Evolutionary conservation across 2,113 vertebrate species (phyloP).

Genomic region (Polypterus senegalus): DNA sequence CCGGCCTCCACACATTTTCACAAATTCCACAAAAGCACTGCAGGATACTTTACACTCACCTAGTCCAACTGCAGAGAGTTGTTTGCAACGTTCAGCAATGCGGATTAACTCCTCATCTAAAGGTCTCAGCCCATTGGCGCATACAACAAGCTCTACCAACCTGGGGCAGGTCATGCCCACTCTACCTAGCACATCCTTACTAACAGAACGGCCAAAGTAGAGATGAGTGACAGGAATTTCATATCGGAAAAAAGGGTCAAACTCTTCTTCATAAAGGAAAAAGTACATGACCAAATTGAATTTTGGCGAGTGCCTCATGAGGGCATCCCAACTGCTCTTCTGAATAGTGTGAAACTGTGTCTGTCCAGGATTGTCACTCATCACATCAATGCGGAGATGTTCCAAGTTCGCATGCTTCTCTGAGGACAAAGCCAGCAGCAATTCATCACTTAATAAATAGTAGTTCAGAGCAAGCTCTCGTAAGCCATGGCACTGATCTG

Average conservation of each 20-base stretch:
- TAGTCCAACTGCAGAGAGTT: constrained; percentile 82
- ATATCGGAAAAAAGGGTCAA: constrained; percentile 85
- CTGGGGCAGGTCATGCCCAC: constrained; percentile 89
- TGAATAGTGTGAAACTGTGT: constrained; percentile 84
- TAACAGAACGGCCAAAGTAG: constrained; percentile 90
- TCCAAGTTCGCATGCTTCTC: constrained; percentile 89
- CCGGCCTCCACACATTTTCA: constrained; percentile 88
- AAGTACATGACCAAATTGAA: constrained; percentile 98
- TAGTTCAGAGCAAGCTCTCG: constrained; percentile 88
- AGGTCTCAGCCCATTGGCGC: constrained; percentile 85
- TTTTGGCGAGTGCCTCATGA: constrained; percentile 88
- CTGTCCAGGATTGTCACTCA: constrained; percentile 88
- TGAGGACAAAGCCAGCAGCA: constrained; percentile 85
- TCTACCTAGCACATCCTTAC: constrained; percentile 87
- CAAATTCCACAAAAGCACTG: constrained; percentile 93
- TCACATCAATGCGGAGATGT: constrained; percentile 91
- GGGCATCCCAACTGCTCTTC: constrained; percentile 97
- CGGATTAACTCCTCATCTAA: constrained; percentile 93
- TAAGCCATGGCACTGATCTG: constrained; percentile 88
- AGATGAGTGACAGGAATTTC: constrained; percentile 89
- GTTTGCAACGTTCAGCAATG: constrained; percentile 85
- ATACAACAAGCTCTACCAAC: constrained; percentile 88
- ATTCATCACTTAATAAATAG: constrained; percentile 80
- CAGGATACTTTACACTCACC: constrained; percentile 95
- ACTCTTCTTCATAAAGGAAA: constrained; percentile 91